Percentiles rank a stretch among this genome's conserved stretches.
Evolutionary conservation across 2,888 invertebrate genomes (phyloP).

Genomic region (Tanypteryx hageni): DNA sequence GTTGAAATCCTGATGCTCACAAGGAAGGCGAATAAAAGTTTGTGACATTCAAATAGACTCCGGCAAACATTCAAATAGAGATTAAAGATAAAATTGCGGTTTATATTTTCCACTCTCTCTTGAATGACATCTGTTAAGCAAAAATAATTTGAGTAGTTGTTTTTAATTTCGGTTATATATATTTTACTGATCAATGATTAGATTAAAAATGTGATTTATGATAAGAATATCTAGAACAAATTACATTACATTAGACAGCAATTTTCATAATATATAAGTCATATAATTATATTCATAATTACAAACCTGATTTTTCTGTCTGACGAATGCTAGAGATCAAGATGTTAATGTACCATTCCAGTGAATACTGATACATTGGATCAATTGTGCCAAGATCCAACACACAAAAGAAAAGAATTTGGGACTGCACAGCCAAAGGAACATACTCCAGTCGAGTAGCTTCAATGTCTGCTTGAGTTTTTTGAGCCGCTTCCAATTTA

Average conservation of each 20-base stretch:
- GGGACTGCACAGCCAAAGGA: conserved; percentile 90
- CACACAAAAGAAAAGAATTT: conserved; percentile 92
- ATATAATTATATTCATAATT: conserved; percentile 40
- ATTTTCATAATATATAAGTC: background rate
- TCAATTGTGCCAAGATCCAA: conserved; percentile 92
- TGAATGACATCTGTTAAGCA: conserved; percentile 81
- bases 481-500: conserved; percentile 89
- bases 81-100: conserved; percentile 88
- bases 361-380: conserved; percentile 96
- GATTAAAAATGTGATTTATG: too few relatives aligned
- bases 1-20: conserved; percentile 83
- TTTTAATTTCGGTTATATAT: background rate
- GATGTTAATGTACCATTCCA: conserved; percentile 93
- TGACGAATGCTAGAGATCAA: conserved; percentile 85
- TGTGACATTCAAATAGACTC: conserved; percentile 93
- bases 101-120: conserved; percentile 86
- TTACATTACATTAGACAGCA: background rate
- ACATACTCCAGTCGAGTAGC: conserved; percentile 87
- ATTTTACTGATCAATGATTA: background rate
- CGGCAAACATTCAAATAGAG: conserved; percentile 92
- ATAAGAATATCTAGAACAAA: too few relatives aligned
- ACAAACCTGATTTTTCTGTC: conserved; percentile 81
- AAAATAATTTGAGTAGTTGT: conserved; percentile 17
- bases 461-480: conserved; percentile 90
- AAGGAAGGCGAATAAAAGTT: conserved; percentile 89